Base-by-base conservation (phyloP, 2,113 vertebrate species). In the Leptobrachium ailaonicum region DNA sequence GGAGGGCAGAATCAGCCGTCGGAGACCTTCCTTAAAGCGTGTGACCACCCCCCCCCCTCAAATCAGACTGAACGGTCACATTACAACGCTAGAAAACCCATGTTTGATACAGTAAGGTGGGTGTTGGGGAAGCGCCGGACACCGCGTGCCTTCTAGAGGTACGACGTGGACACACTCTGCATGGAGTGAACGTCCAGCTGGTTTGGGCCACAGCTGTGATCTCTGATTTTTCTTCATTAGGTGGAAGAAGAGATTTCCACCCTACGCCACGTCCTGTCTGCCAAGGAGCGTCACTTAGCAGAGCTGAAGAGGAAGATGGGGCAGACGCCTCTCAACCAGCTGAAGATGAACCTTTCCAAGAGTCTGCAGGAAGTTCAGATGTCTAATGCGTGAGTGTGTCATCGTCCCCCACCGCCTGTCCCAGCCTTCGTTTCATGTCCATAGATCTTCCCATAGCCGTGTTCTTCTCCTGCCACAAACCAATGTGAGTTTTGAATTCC, bases 201-300 rank as follows among this genome's bases (percentile, higher is more conserved):
- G 20, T 32, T 32, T 32, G 20, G 20, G 20, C 20, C 56, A 60
- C 13, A 14, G 1, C 56, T 72, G 1, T 41, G 54, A 63, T 47
- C 58, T 64, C 12, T 54, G 7, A 0, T 62, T 60, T 71, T 71
- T 73, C 40, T 70, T 40, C 66, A 14, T 1, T 82, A 99, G 98
- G 97, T 99, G 72, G 97, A 99, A 85, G 98, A 99, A 84, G 98
- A 99, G 85, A 98, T 99, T 58, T 88, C 89, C 77, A 99, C 98
- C 4, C 88, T 99, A 76, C 94, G 96, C 12, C 98, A 98, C 89
- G 97, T 99, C 3, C 84, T 99, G 83, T 93, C 94, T 0, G 97
- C 98, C 80, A 99, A 99, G 89, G 98, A 99, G 90, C 91, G 92
- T 74, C 96, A 97, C 83, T 93, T 95, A 1, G 67, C 90, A 0